Evolutionary conservation across 1,140 invertebrate genomes (phyloP), one percentile per base, ranked within the genome.

Genomic region (Maniola jurtina): DNA sequence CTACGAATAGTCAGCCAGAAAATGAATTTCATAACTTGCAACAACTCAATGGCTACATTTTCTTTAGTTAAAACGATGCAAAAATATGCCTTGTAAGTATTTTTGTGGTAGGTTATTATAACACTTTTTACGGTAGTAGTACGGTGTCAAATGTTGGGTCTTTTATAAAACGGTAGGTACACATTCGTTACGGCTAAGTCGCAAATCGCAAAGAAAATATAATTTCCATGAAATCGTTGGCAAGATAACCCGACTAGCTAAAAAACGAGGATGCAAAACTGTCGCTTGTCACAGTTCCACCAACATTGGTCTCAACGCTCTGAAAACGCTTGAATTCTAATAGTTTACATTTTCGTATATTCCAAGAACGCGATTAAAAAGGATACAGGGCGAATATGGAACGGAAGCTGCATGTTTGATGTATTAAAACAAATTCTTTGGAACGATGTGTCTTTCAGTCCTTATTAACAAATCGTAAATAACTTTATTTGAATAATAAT

Each of bases 201-300:
- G 45, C 25, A 38, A 45, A 64, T 56, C 38, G 40, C 56, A 47
- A 59, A 64, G 48, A 57, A 64, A 61, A 45, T 61, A 52, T 68
- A 63, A 65, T 68, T 72, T 50, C 70, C 48, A 36, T 42, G 66
- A 72, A 72, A 47, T 65, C 33, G 59, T 72, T 72, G 70, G 70
- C 70, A 72, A 65, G 61, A 65, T 35, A 40, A 56, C 56, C 58
- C 42, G 35, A 61, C 54, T 65, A 42, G 40, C 16, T 50, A 54
- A 63, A 66, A 25, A 64, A 68, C 34, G 65, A 61, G 65, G 59
- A 61, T 61, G 65, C 40, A 38, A 57, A 67, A 68, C 35, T 64
- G 61, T 66, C 68, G 25, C 48, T 67, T 71, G 70, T 63, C 59
- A 72, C 60, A 65, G 59, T 68, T 72, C 25, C 55, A 45, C 56